A percentile compares a stretch with the other conserved stretches of the same genome.
These are phyloP conservation scores for Agrotis clavis DNA, from an alignment of 2,888 invertebrate genomes.

Conservation along the genomic window DNA sequence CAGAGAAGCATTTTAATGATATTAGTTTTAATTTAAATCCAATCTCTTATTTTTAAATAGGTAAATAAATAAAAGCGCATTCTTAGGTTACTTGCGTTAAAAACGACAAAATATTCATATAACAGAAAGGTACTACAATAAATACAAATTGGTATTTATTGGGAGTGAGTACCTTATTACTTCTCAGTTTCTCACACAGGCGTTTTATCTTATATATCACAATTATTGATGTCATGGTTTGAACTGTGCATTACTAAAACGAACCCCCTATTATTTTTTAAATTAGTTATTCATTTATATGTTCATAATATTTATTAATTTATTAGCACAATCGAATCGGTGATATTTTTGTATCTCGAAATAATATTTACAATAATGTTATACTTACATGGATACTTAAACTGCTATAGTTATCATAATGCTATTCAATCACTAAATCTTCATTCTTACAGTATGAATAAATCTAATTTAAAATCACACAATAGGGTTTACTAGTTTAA, in stretches of 20 bases:
- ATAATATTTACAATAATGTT: slow-evolving; percentile 33
- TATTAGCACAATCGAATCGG: slow-evolving; percentile 26
- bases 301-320: slow-evolving; percentile 20
- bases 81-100: slow-evolving; percentile 7
- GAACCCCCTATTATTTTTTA: not conserved
- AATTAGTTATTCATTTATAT: not conserved
- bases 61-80: slow-evolving; percentile 1
- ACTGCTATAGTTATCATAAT: slow-evolving; percentile 43
- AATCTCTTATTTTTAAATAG: slow-evolving; percentile 23
- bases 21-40: slow-evolving; percentile 34
- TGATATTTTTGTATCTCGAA: slow-evolving; percentile 47
- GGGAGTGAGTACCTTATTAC: not conserved
- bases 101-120: not conserved
- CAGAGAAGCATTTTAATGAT: slow-evolving; percentile 81
- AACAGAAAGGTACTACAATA: slow-evolving; percentile 7
- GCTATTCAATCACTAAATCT: slow-evolving; percentile 52
- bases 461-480: slow-evolving; percentile 56
- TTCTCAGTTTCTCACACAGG: not conserved
- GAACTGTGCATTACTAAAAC: slow-evolving; percentile 1
- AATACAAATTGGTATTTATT: not conserved
- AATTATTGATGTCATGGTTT: not conserved
- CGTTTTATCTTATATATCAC: not conserved
- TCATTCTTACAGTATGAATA: slow-evolving; percentile 49
- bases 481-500: slow-evolving; percentile 61
- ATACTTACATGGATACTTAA: slow-evolving; percentile 17